phyloP scores from a whole-genome alignment of 2,113 vertebrate species.

The Mugil cephalus region DNA sequence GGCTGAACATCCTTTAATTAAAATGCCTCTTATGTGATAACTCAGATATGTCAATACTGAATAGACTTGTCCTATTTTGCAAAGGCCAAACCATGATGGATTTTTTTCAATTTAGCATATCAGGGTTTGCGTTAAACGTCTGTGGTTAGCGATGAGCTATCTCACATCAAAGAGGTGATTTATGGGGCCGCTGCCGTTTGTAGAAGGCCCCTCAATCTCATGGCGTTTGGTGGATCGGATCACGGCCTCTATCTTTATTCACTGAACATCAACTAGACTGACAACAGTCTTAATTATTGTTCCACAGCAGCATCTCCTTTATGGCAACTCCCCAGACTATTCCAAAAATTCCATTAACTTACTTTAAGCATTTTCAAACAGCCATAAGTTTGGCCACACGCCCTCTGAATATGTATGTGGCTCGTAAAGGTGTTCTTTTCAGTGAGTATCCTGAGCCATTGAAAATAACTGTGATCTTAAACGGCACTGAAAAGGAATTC shows the following conservation, averaged over 20 bases:
- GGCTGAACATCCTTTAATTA: conserved; percentile 30
- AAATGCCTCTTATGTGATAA: conserved; percentile 39
- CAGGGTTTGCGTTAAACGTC: conserved; percentile 46
- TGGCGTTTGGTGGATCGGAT: conserved; percentile 33
- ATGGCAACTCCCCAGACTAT: background rate
- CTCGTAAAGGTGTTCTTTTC: conserved; percentile 18
- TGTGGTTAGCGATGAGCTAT: conserved; percentile 36
- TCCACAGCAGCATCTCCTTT: background rate
- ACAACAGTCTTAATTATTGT: conserved; percentile 26
- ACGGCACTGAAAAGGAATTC: background rate
- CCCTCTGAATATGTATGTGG: conserved; percentile 4
- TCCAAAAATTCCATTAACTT: conserved; percentile 17
- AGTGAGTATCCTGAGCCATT: background rate
- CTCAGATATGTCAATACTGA: conserved; percentile 54
- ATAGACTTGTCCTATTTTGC: conserved; percentile 53
- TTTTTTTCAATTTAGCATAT: conserved; percentile 32
- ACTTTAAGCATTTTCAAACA: conserved; percentile 25
- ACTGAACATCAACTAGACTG: conserved; percentile 3
- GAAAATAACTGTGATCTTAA: conserved; percentile 9
- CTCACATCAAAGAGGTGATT: conserved; percentile 47
- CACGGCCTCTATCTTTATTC: background rate
- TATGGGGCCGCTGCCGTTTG: conserved; percentile 32
- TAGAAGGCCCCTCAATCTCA: conserved; percentile 26
- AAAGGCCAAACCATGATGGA: conserved; percentile 66
- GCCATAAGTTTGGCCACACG: conserved; percentile 20